Evolutionary conservation across 2,113 vertebrate genomes (phyloP).

Genomic region (Xyliphius kryptos): DNA sequence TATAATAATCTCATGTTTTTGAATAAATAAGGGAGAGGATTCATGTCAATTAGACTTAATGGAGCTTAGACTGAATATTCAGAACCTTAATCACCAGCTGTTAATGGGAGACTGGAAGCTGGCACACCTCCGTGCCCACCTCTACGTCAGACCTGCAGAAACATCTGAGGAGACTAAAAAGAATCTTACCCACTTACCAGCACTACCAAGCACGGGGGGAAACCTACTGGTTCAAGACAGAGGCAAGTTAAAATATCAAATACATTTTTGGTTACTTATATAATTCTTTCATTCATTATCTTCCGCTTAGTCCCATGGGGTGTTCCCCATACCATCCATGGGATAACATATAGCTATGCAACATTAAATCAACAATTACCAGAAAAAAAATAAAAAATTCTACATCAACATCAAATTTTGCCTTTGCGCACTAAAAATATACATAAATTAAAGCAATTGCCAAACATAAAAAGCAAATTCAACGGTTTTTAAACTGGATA

Average conservation of each 20-base stretch:
- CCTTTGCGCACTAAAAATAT: no score
- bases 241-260: constrained; percentile 55
- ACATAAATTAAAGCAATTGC: no score
- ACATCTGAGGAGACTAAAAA: constrained; percentile 23
- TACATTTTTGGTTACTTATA: no score
- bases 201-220: constrained; percentile 60
- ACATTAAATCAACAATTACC: no score
- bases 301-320: no score
- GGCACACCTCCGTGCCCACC: constrained; percentile 66
- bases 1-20: background rate
- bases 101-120: constrained; percentile 67
- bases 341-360: no score
- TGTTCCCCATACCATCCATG: no score
- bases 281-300: no score
- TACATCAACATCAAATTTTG: no score
- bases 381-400: no score
- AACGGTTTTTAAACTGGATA: no score
- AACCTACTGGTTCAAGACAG: constrained; percentile 75
- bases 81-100: constrained; percentile 66
- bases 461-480: no score
- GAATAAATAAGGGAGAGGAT: constrained; percentile 54
- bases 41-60: constrained; percentile 62
- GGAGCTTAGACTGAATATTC: constrained; percentile 65
- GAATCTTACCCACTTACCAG: constrained; percentile 40
- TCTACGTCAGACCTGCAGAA: constrained; percentile 51